Conservation (phyloP, 64 coral and sea anemone genomes). For the Stichodactyla mertensii region DNA sequence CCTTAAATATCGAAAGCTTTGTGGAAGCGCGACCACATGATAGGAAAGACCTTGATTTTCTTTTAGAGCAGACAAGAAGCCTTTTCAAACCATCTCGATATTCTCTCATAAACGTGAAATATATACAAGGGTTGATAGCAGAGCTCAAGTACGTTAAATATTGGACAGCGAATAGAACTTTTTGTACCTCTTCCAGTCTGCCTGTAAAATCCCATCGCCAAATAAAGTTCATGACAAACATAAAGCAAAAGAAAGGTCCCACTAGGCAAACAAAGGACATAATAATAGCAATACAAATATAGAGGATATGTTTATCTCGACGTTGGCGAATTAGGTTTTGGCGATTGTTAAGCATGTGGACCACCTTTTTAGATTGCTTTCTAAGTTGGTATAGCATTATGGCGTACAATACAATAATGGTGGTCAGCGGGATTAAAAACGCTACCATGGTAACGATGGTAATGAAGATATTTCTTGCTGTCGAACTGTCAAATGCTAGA, state of each 20-base stretch:
- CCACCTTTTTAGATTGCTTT: background rate
- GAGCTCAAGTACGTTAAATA: background rate
- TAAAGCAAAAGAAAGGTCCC: conserved; percentile 7
- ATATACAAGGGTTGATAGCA: conserved; percentile 15
- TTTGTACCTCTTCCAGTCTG: background rate
- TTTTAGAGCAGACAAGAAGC: background rate
- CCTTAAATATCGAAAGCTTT: background rate
- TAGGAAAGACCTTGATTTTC: background rate
- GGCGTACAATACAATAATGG: background rate
- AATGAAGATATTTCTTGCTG: background rate
- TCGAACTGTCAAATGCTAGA: background rate
- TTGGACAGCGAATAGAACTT: background rate
- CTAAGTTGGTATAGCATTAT: background rate
- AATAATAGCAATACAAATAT: background rate
- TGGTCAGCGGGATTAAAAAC: background rate
- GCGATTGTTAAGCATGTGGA: background rate
- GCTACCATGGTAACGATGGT: background rate
- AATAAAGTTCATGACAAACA: background rate
- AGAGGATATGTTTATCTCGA: background rate
- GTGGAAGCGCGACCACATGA: background rate
- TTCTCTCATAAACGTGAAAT: background rate
- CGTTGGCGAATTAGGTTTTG: background rate
- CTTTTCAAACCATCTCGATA: background rate
- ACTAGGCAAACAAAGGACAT: background rate
- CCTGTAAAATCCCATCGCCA: background rate